These are phyloP conservation scores for Oreocharis arfaki DNA, from an alignment of 2,113 vertebrate species.

Conservation along the genomic window DNA sequence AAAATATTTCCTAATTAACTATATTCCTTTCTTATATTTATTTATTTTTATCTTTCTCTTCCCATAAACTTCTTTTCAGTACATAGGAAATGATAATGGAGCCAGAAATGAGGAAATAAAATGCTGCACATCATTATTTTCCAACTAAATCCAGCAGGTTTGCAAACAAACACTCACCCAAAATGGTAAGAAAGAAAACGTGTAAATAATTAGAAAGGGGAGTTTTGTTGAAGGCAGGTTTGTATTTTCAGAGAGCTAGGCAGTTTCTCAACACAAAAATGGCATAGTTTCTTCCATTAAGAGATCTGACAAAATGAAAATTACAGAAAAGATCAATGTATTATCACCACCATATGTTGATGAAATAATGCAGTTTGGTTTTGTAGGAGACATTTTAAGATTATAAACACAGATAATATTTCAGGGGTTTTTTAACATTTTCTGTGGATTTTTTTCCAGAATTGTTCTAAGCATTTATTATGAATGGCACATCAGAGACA, in stretches of 20 bases:
- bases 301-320: neutral
- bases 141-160: neutral
- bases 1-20: neutral
- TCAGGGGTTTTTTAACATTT: fast-evolving
- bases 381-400: neutral
- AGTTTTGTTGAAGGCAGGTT: neutral
- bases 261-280: neutral
- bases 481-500: neutral
- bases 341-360: neutral
- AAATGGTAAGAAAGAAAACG: neutral
- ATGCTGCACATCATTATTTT: neutral
- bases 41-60: neutral
- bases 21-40: neutral
- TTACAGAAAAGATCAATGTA: neutral
- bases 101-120: neutral
- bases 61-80: neutral
- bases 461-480: neutral
- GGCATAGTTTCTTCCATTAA: neutral
- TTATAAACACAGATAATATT: neutral
- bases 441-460: neutral
- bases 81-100: neutral
- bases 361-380: neutral
- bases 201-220: neutral
- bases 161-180: neutral
- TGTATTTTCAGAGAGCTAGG: neutral